phyloP scores from a whole-genome alignment of 2,797 vertebrate genomes.

The Phrynocephalus forsythii region DNA sequence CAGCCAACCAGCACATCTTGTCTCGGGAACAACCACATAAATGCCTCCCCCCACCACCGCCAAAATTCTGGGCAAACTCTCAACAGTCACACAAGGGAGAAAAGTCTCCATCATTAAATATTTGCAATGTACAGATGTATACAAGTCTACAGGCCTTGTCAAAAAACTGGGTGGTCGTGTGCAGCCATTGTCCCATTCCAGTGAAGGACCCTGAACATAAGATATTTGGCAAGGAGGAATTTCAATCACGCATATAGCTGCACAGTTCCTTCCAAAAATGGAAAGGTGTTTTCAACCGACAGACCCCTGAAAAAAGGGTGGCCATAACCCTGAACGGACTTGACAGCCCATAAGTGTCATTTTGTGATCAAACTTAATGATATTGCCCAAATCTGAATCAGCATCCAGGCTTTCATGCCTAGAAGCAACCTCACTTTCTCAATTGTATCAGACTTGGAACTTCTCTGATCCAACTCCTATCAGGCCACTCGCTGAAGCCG shows the following conservation, averaged over 20 bases:
- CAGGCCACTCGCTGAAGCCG: not conserved
- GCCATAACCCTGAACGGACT: too few relatives aligned
- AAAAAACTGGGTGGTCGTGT: not conserved
- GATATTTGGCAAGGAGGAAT: too few relatives aligned
- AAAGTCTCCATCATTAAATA: not conserved
- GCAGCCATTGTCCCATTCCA: too few relatives aligned
- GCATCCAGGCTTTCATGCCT: not conserved
- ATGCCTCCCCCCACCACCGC: slow-evolving; percentile 9
- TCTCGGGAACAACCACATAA: slow-evolving; percentile 32
- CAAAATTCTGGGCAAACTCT: slow-evolving; percentile 28
- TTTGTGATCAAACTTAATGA: not conserved
- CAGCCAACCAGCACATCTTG: not conserved
- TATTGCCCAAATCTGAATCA: not conserved
- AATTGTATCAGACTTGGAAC: too few relatives aligned
- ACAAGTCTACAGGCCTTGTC: not conserved
- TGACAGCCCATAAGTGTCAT: too few relatives aligned
- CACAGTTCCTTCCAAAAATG: too few relatives aligned
- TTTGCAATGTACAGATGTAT: too few relatives aligned
- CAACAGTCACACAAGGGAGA: not conserved
- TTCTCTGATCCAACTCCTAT: too few relatives aligned
- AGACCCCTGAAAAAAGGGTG: too few relatives aligned
- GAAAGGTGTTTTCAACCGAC: too few relatives aligned
- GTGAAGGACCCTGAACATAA: not conserved
- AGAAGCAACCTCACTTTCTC: too few relatives aligned
- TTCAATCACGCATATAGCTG: too few relatives aligned